These are phyloP conservation scores for Azorinus chamasolen DNA, from an alignment of 2,888 invertebrate genomes.

Conservation along the genomic window DNA sequence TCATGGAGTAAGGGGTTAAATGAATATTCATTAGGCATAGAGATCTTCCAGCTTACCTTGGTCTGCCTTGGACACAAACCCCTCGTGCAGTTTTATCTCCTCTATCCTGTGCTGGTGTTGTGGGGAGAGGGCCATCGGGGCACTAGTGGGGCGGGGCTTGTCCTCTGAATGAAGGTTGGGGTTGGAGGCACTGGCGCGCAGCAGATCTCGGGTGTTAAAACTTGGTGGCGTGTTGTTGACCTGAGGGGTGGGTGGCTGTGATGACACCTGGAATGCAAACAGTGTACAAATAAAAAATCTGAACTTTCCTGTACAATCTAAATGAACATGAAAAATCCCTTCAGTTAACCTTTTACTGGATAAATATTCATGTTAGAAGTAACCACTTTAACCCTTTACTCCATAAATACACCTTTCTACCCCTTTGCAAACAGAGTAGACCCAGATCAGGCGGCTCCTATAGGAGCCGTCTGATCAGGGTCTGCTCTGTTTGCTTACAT, in stretches of 20 bases:
- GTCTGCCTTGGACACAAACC: conserved; percentile 91
- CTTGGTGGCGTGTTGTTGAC: conserved; percentile 26
- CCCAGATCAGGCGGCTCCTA: no score
- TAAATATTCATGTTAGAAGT: no score
- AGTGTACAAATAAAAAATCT: not conserved
- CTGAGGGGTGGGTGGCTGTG: conserved; percentile 55
- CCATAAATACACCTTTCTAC: no score
- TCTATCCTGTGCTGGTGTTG: conserved; percentile 68
- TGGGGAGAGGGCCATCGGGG: conserved; percentile 69
- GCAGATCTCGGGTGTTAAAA: conserved; percentile 50
- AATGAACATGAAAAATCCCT: not conserved
- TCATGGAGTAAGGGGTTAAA: no score
- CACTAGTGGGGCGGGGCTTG: conserved; percentile 70
- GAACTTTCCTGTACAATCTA: not conserved
- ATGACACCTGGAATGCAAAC: conserved; percentile 14
- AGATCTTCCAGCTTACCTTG: conserved; percentile 89
- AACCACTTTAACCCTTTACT: no score
- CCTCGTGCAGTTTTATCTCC: conserved; percentile 88
- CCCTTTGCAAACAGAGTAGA: no score
- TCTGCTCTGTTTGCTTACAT: no score
- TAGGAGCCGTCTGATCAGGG: no score
- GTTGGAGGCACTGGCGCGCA: conserved; percentile 85
- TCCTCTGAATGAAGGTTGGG: conserved; percentile 80
- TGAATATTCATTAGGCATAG: not conserved
- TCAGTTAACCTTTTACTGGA: no score